A percentile compares a stretch with the other conserved stretches of the same genome.
phyloP scores from a whole-genome alignment of 2,113 vertebrate species.

The Pangasianodon gigas region DNA sequence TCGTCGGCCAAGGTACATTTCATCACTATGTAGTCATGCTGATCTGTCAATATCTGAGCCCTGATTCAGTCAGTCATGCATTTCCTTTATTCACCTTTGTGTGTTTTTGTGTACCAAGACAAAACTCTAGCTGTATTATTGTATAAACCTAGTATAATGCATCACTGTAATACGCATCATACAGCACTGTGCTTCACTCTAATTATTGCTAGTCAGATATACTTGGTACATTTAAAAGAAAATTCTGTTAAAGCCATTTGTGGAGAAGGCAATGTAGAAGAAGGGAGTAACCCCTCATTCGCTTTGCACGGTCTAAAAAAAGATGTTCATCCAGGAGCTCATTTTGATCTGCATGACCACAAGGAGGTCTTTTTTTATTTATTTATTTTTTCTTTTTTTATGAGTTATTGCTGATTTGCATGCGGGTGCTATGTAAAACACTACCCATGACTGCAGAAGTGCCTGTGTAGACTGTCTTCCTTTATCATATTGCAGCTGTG shows the following conservation, averaged over 20 bases:
- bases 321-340: neutral
- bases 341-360: neutral
- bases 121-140: neutral
- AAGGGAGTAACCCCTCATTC: conserved; percentile 2
- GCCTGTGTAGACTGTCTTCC: neutral
- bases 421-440: neutral
- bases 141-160: neutral
- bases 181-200: neutral
- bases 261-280: conserved; percentile 20
- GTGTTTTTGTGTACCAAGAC: neutral
- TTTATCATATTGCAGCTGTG: neutral
- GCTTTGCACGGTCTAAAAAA: conserved; percentile 11
- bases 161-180: neutral
- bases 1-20: conserved; percentile 13
- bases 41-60: conserved; percentile 11
- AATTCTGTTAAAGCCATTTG: neutral
- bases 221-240: neutral
- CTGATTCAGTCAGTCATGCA: neutral
- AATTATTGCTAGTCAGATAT: neutral
- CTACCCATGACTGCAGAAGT: neutral
- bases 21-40: neutral
- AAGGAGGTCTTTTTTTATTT: neutral
- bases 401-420: neutral
- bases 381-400: neutral
- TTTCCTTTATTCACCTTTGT: neutral